phyloP scores from a whole-genome alignment of 2,113 vertebrate species.

The Siphamia tubifer region DNA sequence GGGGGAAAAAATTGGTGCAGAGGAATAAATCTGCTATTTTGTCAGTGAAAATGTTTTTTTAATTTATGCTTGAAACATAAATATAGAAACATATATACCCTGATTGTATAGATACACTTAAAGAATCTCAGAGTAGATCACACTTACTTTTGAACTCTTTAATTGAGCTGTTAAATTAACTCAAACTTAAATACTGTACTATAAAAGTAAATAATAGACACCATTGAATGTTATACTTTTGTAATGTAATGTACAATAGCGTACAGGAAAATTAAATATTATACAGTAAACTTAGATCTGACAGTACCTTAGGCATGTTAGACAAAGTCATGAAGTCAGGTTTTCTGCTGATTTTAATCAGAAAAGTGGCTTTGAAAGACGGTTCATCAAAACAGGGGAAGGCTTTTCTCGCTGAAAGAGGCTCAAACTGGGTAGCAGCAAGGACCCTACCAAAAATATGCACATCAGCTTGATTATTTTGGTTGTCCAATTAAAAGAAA shows the following conservation, averaged over 20 bases:
- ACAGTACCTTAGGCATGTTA: conserved; percentile 93
- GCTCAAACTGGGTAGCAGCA: conserved; percentile 96
- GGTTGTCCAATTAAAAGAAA: neutral
- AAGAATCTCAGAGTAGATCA: too few relatives aligned
- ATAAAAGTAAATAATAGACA: too few relatives aligned
- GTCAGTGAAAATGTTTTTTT: too few relatives aligned
- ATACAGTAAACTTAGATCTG: conserved; percentile 14
- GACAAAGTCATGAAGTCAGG: conserved; percentile 84
- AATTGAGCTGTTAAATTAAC: neutral
- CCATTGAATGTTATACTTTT: too few relatives aligned
- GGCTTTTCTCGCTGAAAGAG: conserved; percentile 88
- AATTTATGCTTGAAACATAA: too few relatives aligned
- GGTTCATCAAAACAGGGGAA: conserved; percentile 99
- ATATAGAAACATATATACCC: too few relatives aligned
- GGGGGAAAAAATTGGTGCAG: too few relatives aligned
- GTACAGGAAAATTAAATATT: too few relatives aligned
- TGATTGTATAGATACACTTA: too few relatives aligned
- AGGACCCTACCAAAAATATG: conserved; percentile 80
- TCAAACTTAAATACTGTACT: too few relatives aligned
- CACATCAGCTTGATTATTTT: neutral
- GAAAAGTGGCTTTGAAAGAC: conserved; percentile 91
- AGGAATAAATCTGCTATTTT: too few relatives aligned
- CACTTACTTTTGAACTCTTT: neutral
- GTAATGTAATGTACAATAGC: too few relatives aligned
- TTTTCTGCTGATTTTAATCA: conserved; percentile 86